phyloP scores from a whole-genome alignment of 1,140 invertebrate genomes.

The Euborellia annulipes region DNA sequence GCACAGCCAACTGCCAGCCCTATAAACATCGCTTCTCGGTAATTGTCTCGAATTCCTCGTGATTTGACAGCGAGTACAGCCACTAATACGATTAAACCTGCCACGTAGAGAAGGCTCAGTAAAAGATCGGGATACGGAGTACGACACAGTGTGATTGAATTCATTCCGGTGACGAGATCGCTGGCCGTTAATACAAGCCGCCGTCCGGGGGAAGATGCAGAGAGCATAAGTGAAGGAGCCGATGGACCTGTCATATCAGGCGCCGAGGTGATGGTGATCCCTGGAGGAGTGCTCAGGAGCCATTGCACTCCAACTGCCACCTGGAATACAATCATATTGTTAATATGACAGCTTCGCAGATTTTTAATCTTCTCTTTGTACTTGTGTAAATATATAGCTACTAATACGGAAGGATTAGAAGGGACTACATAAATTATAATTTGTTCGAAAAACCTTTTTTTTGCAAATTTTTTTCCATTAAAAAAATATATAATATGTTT shows the following conservation, averaged over 20 bases:
- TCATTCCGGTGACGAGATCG: slow-evolving; percentile 30
- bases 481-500: too few species aligned
- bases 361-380: too few species aligned
- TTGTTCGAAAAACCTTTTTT: too few species aligned
- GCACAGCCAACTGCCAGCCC: slow-evolving; percentile 66
- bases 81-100: slow-evolving; percentile 69
- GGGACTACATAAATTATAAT: too few species aligned
- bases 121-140: slow-evolving; percentile 51
- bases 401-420: too few species aligned
- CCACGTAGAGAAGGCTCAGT: slow-evolving; percentile 63
- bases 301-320: slow-evolving; percentile 77
- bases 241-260: slow-evolving; percentile 22
- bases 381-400: too few species aligned
- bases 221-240: not conserved
- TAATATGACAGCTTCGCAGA: too few species aligned
- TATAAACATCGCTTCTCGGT: slow-evolving; percentile 78
- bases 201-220: slow-evolving; percentile 17
- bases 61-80: slow-evolving; percentile 68
- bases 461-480: too few species aligned
- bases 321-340: too few species aligned
- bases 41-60: slow-evolving; percentile 79
- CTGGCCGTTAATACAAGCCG: slow-evolving; percentile 24
- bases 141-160: slow-evolving; percentile 33
- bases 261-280: too few species aligned
- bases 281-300: slow-evolving; percentile 58